phyloP scores from a whole-genome alignment of 2,888 invertebrate genomes.

The Diaperis boleti region DNA sequence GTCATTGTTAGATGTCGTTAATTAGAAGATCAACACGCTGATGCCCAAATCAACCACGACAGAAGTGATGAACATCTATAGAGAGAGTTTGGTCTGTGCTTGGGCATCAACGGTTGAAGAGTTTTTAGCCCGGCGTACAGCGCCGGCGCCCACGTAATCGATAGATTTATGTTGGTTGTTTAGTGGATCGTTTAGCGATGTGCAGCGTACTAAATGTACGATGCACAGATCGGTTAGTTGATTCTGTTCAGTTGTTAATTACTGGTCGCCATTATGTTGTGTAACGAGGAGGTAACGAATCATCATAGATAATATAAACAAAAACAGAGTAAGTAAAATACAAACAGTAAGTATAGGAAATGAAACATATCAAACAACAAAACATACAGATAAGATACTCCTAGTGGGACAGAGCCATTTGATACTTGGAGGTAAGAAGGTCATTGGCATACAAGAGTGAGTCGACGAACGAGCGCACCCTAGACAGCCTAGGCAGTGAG shows the following conservation, averaged over 20 bases:
- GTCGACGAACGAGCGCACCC: slow-evolving; percentile 60
- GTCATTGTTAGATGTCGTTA: slow-evolving; percentile 30
- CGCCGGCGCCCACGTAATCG: slow-evolving; percentile 43
- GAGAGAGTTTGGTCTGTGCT: no score
- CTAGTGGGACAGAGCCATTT: slow-evolving; percentile 70
- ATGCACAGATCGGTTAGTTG: slow-evolving; percentile 39
- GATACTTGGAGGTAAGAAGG: slow-evolving; percentile 72
- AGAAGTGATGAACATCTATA: not conserved
- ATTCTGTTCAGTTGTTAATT: slow-evolving; percentile 46
- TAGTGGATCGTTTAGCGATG: slow-evolving; percentile 41
- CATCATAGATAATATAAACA: slow-evolving; percentile 55
- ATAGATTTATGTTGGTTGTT: slow-evolving; percentile 30
- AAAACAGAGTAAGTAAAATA: slow-evolving; percentile 54
- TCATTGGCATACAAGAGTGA: slow-evolving; percentile 63
- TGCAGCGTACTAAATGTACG: slow-evolving; percentile 40
- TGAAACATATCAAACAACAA: slow-evolving; percentile 66
- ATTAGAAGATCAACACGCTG: slow-evolving; percentile 12
- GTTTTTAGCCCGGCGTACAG: slow-evolving; percentile 34
- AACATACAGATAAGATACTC: slow-evolving; percentile 68
- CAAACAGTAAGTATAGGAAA: slow-evolving; percentile 61
- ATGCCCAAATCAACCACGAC: not conserved
- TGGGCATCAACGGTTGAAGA: not conserved
- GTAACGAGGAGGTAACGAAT: slow-evolving; percentile 67
- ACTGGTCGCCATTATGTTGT: slow-evolving; percentile 54
- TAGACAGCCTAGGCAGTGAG: slow-evolving; percentile 53